Percentiles rank a stretch among this genome's conserved stretches.
Conservation (phyloP, 1,140 invertebrate species). For the Aphelinus certus region DNA sequence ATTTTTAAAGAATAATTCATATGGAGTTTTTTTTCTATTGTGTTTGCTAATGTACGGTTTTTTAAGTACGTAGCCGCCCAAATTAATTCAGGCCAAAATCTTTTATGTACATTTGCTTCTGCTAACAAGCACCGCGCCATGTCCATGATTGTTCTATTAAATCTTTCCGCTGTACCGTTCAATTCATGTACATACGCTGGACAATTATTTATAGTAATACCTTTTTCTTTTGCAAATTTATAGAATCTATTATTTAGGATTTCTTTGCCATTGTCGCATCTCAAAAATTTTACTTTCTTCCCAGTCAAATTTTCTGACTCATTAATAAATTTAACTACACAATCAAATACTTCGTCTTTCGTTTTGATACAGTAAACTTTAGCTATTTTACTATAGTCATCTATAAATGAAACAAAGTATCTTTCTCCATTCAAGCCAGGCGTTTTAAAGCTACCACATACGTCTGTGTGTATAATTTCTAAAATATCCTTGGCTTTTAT, state of each 20-base stretch:
- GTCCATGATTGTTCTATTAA: constrained; percentile 42
- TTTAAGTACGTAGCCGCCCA: constrained; percentile 48
- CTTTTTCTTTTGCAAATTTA: constrained; percentile 35
- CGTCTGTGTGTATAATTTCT: constrained; percentile 40
- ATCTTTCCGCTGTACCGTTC: constrained; percentile 39
- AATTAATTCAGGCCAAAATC: constrained; percentile 53
- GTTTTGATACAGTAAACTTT: constrained; percentile 12
- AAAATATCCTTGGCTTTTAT: constrained; percentile 33
- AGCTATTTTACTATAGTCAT: constrained; percentile 36
- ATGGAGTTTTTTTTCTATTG: constrained; percentile 55
- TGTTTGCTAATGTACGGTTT: constrained; percentile 53
- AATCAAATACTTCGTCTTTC: constrained; percentile 2
- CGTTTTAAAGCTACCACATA: constrained; percentile 38
- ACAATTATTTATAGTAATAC: constrained; percentile 37
- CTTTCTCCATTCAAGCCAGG: constrained; percentile 28
- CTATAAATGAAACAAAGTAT: constrained; percentile 43
- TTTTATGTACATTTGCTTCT: constrained; percentile 48
- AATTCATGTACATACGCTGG: constrained; percentile 42
- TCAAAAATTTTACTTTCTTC: constrained; percentile 36
- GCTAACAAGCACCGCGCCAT: constrained; percentile 43
- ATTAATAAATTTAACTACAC: constrained; percentile 2
- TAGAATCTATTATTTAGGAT: constrained; percentile 39
- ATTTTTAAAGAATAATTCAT: constrained; percentile 39
- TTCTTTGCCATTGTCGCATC: constrained; percentile 39
- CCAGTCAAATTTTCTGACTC: neutral